phyloP scores from a whole-genome alignment of 2,888 invertebrate species.

The Eupithecia centaureata region DNA sequence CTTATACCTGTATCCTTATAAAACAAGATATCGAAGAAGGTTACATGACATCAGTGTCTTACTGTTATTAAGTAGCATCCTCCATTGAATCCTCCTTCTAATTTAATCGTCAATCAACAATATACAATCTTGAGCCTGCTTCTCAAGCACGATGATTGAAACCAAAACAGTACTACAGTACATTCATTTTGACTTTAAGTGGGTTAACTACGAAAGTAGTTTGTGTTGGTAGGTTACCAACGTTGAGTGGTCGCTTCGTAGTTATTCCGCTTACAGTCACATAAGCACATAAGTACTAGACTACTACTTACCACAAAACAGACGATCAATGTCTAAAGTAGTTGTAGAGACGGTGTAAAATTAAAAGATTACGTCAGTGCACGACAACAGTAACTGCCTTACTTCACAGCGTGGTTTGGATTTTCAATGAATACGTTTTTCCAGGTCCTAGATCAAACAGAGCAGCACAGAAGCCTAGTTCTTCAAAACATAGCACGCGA shows the following conservation, averaged over 20 bases:
- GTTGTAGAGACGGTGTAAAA: not conserved
- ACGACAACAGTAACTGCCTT: not conserved
- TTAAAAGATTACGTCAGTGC: not conserved
- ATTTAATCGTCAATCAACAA: not conserved
- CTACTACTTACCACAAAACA: not conserved
- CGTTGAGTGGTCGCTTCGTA: too few species aligned
- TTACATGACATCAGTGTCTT: not conserved
- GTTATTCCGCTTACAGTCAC: too few species aligned
- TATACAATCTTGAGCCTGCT: not conserved
- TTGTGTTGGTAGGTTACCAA: too few species aligned
- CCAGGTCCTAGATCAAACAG: conserved; percentile 93
- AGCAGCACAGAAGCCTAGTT: conserved; percentile 93
- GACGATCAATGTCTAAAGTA: not conserved
- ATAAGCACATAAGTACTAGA: too few species aligned
- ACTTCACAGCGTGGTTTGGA: not conserved
- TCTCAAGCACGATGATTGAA: not conserved
- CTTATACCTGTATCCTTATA: not conserved
- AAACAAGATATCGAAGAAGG: not conserved
- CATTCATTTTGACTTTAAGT: too few species aligned
- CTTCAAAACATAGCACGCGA: conserved; percentile 93
- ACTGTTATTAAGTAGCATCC: not conserved
- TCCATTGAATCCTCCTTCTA: too few species aligned
- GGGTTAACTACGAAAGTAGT: too few species aligned
- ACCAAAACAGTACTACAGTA: not conserved
- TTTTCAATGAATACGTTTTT: conserved; percentile 18